phyloP scores from a whole-genome alignment of 2,888 invertebrate species.

The Trachelus troglodyta region DNA sequence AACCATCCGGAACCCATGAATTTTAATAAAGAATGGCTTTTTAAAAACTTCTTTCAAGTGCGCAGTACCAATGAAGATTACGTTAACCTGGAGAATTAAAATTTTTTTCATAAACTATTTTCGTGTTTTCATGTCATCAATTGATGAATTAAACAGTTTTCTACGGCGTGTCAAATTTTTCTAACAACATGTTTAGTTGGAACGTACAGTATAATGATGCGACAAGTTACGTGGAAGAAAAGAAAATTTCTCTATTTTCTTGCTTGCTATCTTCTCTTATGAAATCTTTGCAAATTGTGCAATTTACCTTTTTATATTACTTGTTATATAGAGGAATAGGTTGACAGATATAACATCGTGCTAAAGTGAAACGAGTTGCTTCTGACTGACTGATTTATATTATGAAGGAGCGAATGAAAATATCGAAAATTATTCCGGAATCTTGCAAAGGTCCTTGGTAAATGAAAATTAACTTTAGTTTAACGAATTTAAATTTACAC shows the following conservation, averaged over 20 bases:
- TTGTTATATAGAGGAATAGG: background rate
- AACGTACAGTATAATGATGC: background rate
- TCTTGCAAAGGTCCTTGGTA: background rate
- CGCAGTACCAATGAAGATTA: background rate
- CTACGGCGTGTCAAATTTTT: background rate
- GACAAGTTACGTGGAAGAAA: background rate
- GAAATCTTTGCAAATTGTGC: background rate
- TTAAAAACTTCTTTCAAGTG: background rate
- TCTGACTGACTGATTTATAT: background rate
- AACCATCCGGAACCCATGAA: too few species aligned
- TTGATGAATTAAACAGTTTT: background rate
- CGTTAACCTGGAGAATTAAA: background rate
- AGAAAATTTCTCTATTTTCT: background rate
- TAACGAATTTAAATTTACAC: background rate
- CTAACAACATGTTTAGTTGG: background rate
- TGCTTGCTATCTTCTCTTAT: background rate
- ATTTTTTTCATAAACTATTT: background rate
- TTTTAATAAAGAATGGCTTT: background rate
- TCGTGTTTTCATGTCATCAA: background rate
- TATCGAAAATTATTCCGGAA: background rate
- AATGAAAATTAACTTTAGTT: background rate
- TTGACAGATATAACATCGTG: background rate
- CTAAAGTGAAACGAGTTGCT: background rate
- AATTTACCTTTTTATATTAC: background rate
- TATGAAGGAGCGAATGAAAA: background rate